Conservation (phyloP, 2,797 vertebrate genomes). For the Lepilemur septentrionalis region DNA sequence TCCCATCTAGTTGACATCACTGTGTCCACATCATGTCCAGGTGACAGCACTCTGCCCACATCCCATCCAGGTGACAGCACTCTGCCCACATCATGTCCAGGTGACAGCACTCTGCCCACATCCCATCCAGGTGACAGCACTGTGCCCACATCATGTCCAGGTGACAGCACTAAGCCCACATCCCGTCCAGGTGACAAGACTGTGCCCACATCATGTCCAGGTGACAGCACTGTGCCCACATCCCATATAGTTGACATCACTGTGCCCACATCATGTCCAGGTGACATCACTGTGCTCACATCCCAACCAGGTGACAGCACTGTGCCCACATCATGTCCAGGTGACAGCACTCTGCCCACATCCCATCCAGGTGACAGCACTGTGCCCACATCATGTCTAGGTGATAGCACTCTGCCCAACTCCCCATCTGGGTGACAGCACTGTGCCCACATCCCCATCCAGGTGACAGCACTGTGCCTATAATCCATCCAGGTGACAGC, state of each 20-base stretch:
- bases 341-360: too few relatives aligned
- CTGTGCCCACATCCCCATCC: too few relatives aligned
- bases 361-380: too few relatives aligned
- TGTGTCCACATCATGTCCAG: background rate
- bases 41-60: background rate
- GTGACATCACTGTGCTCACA: too few relatives aligned
- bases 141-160: too few relatives aligned
- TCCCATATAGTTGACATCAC: background rate
- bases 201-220: accelerated
- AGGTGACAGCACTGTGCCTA: background rate
- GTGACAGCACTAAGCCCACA: too few relatives aligned
- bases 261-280: accelerated
- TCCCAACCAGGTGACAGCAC: too few relatives aligned
- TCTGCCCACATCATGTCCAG: background rate
- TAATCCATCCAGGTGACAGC: background rate
- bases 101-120: too few relatives aligned
- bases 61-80: background rate
- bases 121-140: too few relatives aligned
- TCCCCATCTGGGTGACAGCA: too few relatives aligned
- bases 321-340: too few relatives aligned
- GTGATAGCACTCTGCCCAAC: accelerated
- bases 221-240: accelerated
- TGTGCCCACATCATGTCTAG: accelerated
- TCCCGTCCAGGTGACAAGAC: too few relatives aligned
- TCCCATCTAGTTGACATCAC: background rate